Evolutionary conservation across 2,113 vertebrate genomes (phyloP), one percentile per base, ranked within the genome.

Genomic region (Rhizomys pruinosus): DNA sequence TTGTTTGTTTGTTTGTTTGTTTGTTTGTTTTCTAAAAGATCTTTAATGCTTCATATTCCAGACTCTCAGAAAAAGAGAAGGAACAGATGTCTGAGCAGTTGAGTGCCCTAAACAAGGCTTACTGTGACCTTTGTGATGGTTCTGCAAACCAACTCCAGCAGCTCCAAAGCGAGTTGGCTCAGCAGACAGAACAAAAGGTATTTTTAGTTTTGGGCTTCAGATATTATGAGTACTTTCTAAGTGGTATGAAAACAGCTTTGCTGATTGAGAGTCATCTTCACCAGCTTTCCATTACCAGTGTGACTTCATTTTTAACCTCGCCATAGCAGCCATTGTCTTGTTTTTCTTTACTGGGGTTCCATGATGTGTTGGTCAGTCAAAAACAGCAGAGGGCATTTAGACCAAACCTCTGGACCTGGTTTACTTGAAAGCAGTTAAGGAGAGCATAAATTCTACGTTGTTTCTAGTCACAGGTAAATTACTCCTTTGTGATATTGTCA

Each of bases 131-230:
- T 66, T 99, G 99, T 95, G 98, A 98, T 2, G 98, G 98, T 79
- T 99, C 99, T 86, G 97, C 98, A 0, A 98, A 98, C 94, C 99
- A 99, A 95, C 98, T 99, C 91, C 99, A 99, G 95, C 98, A 99
- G 94, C 99, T 99, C 84, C 99, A 99, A 97, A 98, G 98, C 85
- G 98, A 99, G 71, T 97, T 99, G 97, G 99, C 99, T 96, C 98
- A 98, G 96, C 99, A 99, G 97, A 98, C 99, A 73, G 98, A 99
- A 74, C 98, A 98, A 98, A 99, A 99, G 99, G 99, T 99, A 99
- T 90, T 88, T 95, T 92, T 17, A 69, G 16, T 15, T n/a, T 97
- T 91, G 9, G 3, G 87, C 78, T 90, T 77, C 0, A n/a, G 42
- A 71, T 86, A 7, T 90, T 52, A 7, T 22, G 37, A 79, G 3